Base-by-base conservation (phyloP, 2,888 invertebrate genomes). In the Dexiosoma caninum region DNA sequence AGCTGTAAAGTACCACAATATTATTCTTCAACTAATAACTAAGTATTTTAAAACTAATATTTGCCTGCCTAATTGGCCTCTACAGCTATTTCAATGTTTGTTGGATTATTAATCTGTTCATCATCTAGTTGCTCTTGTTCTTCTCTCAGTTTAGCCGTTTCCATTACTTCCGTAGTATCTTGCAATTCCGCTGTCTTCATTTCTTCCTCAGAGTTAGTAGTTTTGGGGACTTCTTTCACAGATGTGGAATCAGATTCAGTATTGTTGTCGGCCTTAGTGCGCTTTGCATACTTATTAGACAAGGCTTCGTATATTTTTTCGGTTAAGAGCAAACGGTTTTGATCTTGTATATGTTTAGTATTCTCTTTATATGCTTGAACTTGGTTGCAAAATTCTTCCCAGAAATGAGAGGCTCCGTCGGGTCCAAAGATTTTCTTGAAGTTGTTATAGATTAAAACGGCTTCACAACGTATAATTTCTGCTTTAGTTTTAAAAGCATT, bases 361-460 rank as follows among this genome's bases (percentile, higher is more conserved):
- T 92, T 91, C 71, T 92, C 92, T 87, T 94, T 93, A 89, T 95
- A 95, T 70, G 92, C 92, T 4, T 92, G 90, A 1, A 95, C 93
- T 83, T 94, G 92, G 67, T 94, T 93, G 4, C 92, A 92, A 90
- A 95, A 96, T 55, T 91, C 92, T 79, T 95, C 94, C 93, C 94
- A 94, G 89, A 96, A 96, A 0, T 93, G 92, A 35, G 93, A 90
- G 0, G 92, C 92, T 10, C 92, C 92, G 0, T 93, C 92, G 4
- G 83, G 81, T 0, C 91, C 90, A 85, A 95, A 95, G 83, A 95
- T 89, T 12, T 91, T 90, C 93, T 89, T 90, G 60, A 89, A 90
- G 53, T 85, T 85, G 49, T 86, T 87, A 69, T 90, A 90, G 35
- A 90, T 89, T 4, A 91, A 88, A 77, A 94, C 93, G 0, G 96